phyloP scores from a whole-genome alignment of 2,113 vertebrate species.

The Lasiurus cinereus region DNA sequence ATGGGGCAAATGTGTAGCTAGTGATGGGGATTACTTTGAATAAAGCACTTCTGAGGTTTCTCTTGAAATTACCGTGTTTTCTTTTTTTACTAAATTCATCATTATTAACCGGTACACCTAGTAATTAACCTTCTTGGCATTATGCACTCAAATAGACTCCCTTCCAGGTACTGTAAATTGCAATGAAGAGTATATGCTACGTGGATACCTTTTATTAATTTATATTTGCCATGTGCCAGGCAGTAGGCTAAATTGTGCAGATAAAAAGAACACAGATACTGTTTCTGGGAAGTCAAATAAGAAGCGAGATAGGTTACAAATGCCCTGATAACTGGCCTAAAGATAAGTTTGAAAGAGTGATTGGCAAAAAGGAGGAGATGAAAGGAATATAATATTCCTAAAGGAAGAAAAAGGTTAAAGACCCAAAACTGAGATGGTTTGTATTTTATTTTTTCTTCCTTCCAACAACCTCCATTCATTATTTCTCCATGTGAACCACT shows the following conservation, averaged over 20 bases:
- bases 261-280: neutral
- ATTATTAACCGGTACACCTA: too few relatives aligned
- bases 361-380: neutral
- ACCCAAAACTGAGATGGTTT: neutral
- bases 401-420: neutral
- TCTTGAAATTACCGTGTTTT: too few relatives aligned
- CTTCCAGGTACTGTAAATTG: neutral
- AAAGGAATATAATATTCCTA: neutral
- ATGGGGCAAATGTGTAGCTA: too few relatives aligned
- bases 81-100: too few relatives aligned
- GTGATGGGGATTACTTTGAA: too few relatives aligned
- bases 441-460: neutral
- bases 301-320: neutral
- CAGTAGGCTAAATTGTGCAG: neutral
- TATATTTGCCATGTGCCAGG: neutral
- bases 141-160: neutral
- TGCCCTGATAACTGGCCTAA: neutral
- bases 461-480: neutral
- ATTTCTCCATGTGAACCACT: constrained; percentile 18
- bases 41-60: too few relatives aligned
- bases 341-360: neutral
- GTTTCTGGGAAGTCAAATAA: neutral
- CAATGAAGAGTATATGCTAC: neutral
- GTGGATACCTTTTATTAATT: neutral
- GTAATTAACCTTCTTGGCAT: neutral